phyloP scores from a whole-genome alignment of 2,888 invertebrate genomes.

The Orchesellides sinensis region DNA sequence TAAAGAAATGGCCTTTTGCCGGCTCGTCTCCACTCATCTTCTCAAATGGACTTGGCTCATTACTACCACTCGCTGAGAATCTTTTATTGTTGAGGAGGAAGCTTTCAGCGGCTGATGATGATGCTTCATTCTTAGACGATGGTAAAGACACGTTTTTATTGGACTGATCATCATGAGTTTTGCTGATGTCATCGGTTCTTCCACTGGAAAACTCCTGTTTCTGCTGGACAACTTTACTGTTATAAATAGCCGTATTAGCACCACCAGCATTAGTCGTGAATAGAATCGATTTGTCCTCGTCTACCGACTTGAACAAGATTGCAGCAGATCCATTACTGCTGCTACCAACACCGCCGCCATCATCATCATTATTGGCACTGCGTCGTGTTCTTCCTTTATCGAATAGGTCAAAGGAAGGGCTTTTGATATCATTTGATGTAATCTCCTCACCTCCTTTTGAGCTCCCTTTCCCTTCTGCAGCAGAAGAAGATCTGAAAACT shows the following conservation, averaged over 20 bases:
- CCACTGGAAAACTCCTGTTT: not conserved
- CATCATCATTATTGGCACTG: not conserved
- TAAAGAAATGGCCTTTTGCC: constrained; percentile 33
- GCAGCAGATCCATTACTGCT: constrained; percentile 40
- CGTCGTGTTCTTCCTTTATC: not conserved
- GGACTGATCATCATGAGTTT: constrained; percentile 30
- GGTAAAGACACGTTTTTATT: constrained; percentile 14
- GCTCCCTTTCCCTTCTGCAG: not conserved
- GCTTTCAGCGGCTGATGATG: not conserved
- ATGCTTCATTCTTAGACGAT: too few species aligned
- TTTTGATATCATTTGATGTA: constrained; percentile 19
- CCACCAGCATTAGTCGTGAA: constrained; percentile 26
- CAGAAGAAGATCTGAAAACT: too few species aligned
- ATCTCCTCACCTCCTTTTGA: constrained; percentile 15
- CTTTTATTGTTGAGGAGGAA: constrained; percentile 25
- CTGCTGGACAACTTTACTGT: not conserved
- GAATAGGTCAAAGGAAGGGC: constrained; percentile 12
- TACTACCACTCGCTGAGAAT: not conserved
- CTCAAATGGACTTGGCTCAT: constrained; percentile 52
- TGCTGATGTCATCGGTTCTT: constrained; percentile 41
- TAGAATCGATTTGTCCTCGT: constrained; percentile 52
- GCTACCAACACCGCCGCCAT: not conserved
- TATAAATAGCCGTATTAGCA: not conserved
- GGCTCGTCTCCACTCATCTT: constrained; percentile 55
- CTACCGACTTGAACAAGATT: constrained; percentile 30